Conservation (phyloP, 2,113 vertebrate species). For the Falcunculus frontatus region DNA sequence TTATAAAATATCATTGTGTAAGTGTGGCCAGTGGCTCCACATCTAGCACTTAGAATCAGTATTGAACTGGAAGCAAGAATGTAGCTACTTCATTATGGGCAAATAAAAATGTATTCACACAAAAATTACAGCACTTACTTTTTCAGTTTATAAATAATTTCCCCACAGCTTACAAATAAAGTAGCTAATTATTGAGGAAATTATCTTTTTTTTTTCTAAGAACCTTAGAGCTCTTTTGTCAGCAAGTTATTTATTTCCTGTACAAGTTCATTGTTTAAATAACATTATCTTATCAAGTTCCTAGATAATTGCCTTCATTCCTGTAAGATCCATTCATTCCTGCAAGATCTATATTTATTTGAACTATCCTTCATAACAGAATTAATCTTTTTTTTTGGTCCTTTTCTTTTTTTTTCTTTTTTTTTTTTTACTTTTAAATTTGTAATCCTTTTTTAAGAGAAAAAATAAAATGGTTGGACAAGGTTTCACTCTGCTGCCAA, state of each 20-base stretch:
- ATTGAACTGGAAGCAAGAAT: background rate
- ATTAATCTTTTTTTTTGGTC: background rate
- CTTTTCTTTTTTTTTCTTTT: background rate
- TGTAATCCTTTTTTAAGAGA: rapidly evolving
- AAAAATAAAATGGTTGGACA: background rate
- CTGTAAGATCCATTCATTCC: background rate
- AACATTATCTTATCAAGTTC: background rate
- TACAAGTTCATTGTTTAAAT: background rate
- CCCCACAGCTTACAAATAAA: background rate
- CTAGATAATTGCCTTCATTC: background rate
- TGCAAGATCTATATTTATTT: background rate
- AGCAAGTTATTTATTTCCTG: background rate
- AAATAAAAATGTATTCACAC: background rate
- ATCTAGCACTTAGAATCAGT: background rate
- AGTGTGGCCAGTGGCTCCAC: background rate
- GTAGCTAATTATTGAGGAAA: background rate
- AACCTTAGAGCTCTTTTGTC: background rate
- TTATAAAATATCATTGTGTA: background rate
- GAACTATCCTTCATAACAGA: background rate
- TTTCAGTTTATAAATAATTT: background rate
- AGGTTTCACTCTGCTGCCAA: background rate
- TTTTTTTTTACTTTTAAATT: background rate
- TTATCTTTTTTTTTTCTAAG: background rate
- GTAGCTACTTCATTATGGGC: background rate
- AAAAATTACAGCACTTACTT: background rate